These are phyloP conservation scores for Todus mexicanus DNA, from an alignment of 2,797 vertebrate genomes.

Conservation along the genomic window DNA sequence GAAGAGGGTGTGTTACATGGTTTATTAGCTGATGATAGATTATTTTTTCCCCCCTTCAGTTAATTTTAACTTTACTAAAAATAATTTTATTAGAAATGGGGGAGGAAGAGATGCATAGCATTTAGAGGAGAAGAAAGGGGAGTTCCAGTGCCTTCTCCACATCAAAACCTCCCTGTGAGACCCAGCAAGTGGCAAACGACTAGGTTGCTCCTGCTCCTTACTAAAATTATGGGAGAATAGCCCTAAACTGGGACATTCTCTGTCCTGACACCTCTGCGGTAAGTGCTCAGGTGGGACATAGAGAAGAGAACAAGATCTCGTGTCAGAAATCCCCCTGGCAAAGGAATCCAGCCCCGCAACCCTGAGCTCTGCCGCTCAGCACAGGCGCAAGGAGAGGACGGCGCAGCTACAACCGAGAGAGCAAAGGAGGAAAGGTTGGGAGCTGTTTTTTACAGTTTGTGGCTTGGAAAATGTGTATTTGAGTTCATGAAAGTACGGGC, in stretches of 20 bases:
- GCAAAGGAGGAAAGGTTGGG: background rate
- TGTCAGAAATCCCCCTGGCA: background rate
- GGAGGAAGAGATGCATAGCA: background rate
- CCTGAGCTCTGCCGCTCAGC: background rate
- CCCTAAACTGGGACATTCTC: background rate
- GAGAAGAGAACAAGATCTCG: background rate
- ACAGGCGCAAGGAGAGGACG: fast-evolving
- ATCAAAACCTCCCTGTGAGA: background rate
- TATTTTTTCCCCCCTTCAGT: background rate
- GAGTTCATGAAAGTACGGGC: background rate
- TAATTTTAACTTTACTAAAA: constrained; percentile 41
- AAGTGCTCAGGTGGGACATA: background rate
- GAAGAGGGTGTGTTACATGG: constrained; percentile 22
- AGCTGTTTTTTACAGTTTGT: background rate
- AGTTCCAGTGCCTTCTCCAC: background rate
- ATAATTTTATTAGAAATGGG: background rate
- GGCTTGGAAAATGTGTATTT: background rate
- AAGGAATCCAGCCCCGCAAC: background rate
- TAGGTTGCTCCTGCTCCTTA: background rate
- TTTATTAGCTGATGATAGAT: constrained; percentile 55
- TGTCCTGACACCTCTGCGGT: background rate
- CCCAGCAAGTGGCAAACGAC: background rate
- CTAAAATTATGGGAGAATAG: background rate
- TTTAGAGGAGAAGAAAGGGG: background rate
- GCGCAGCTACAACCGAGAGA: background rate